Evolutionary conservation across 35 echinoderm and acorn worm genomes (phyloP), one percentile per base, ranked within the genome.

Genomic region (Nesometra sesokonis): DNA sequence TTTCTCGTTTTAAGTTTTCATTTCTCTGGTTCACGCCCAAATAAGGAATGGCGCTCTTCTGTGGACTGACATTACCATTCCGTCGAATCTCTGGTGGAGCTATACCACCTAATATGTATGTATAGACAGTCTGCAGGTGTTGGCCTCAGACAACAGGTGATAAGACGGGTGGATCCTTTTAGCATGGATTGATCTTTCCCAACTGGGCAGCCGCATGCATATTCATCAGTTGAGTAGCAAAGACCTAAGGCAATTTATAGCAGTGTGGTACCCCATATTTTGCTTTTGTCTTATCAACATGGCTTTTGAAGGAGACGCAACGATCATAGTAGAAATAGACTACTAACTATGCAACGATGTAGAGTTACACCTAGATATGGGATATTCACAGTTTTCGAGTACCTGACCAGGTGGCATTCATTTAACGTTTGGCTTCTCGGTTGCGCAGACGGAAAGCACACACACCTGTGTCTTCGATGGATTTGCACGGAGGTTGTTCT

Each of bases 381-480:
- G 39, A 15, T 43, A 43, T 43, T 7, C 39, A 43, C 39, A 43
- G 39, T 4, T 43, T 4, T 4, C 15, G 5, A 43, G 77, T 43
- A 7, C 39, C 39, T 7, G 39, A 43, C 39, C 39, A 43, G 39
- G n/a, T 78, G 5, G 23, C 84, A 9, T 90, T 32, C 7, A 35
- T 31, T 67, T 80, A 80, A 11, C 77, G 77, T n/a, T 79, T 67
- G 43, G 39, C 84, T 37, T 91, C 76, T 30, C 67, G 7, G 38
- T 91, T 91, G 1, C 81, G 7, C 33, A 91, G 89, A 33, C 86
- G 89, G 84, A 91, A 91, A 8, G 84, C 37, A 38, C 83, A 52
- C n/a, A n/a, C 13, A 86, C 84, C 46, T 91, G 89, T 79, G 84
- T 86, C 77, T 91, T 91, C 35, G 89, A 80, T 79, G 89, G 89